Base-by-base conservation (phyloP, 2,888 invertebrate genomes). In the Chironomus riparius region DNA sequence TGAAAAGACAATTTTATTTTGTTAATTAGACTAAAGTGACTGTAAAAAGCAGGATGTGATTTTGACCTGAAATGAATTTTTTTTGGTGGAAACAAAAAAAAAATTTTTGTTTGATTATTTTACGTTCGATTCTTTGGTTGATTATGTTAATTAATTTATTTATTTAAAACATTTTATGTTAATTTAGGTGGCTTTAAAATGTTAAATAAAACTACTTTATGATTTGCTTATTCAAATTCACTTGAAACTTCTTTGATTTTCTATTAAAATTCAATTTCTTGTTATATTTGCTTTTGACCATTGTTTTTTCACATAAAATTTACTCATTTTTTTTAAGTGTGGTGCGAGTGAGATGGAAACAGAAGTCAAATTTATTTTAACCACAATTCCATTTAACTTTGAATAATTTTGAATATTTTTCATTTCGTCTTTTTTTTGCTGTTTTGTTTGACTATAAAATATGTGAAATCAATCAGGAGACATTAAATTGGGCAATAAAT, bases 111-210 rank as follows among this genome's bases (percentile, higher is more conserved):
- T 24, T 22, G 65, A 22, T 65, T 56, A n/a, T 18, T 56, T 50
- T 56, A 10, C 38, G 21, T 65, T 24, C 65, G 65, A 22, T 65
- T 56, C 56, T 56, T 50, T 18, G 7, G 56, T 73, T 28, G 47
- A 28, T 73, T 73, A 73, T 73, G 72, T 22, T 73, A 73, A 73
- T 73, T 73, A 73, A 73, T 73, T 73, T 73, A 73, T 68, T 28
- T 28, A 38, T 68, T n/a, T 21, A 12, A 65, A 73, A 73, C 72
- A 73, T 73, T 73, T 73, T 73, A 73, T 73, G 72, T 73, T 56
- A 73, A 73, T 73, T 62, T 28, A n/a, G 24, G 15, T 24, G 18
- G 72, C 62, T 61, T 56, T 56, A 61, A 73, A 71, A 62, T 62
- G 72, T 73, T 38, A 73, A 73, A 73, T 73, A 73, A 71, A 73